Conservation (phyloP, 2,113 vertebrate species). For the Hippocampus barbouri region DNA sequence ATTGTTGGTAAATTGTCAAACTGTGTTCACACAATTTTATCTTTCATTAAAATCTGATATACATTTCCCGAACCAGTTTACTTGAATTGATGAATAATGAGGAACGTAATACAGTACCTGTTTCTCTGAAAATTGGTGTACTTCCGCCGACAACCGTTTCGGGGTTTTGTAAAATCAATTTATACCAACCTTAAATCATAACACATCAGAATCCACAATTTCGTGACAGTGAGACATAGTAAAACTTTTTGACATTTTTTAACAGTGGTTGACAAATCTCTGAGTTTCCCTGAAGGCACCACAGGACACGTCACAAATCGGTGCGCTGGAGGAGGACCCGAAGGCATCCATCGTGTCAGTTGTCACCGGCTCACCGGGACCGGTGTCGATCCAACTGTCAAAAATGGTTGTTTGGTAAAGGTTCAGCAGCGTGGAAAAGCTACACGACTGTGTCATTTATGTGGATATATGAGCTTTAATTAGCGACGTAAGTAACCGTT, state of each 20-base stretch:
- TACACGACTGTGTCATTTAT: neutral
- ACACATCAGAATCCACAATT: neutral
- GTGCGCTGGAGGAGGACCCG: neutral
- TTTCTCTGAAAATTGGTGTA: too few species aligned
- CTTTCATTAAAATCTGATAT: too few species aligned
- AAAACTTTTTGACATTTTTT: neutral
- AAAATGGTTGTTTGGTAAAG: neutral
- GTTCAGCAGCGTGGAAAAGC: neutral
- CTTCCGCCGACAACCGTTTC: too few species aligned
- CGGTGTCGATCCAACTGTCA: neutral
- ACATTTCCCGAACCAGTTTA: too few species aligned
- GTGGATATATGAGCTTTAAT: neutral
- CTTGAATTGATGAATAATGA: too few species aligned
- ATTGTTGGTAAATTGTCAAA: too few species aligned
- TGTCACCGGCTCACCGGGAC: neutral
- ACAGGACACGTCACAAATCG: neutral
- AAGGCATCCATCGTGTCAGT: constrained; percentile 38
- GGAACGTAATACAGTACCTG: too few species aligned
- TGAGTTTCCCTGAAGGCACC: constrained; percentile 4
- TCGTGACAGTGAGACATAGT: neutral
- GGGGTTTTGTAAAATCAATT: too few species aligned
- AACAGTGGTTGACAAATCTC: neutral
- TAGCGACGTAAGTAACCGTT: neutral
- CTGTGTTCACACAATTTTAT: too few species aligned
- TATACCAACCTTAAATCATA: too few species aligned